Conservation (phyloP, 2,797 vertebrate species). For the Dryobates pubescens region DNA sequence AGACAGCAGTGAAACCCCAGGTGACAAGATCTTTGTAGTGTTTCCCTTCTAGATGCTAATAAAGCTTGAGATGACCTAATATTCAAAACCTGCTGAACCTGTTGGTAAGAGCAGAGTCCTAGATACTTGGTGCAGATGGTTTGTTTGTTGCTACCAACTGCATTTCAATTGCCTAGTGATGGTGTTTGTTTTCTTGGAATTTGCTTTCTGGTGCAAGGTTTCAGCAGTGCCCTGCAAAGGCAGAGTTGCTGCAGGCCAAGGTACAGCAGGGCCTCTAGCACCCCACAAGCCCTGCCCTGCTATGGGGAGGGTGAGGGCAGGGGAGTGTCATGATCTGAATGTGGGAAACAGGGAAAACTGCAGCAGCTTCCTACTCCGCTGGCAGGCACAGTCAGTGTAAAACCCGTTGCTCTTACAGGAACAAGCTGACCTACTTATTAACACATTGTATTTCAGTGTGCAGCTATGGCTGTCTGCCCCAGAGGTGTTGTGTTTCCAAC, state of each 20-base stretch:
- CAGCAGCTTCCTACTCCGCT: background rate
- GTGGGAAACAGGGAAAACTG: rapidly evolving
- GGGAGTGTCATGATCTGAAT: background rate
- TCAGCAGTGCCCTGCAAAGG: background rate
- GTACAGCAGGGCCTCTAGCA: background rate
- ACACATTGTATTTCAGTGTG: conserved; percentile 40
- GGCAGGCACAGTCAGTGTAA: background rate
- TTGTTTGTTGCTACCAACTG: conserved; percentile 64
- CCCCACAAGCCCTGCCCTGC: background rate
- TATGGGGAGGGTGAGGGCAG: rapidly evolving
- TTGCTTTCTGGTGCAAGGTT: conserved; percentile 44
- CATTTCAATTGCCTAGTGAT: conserved; percentile 69
- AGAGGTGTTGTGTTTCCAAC: background rate
- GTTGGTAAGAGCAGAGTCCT: conserved; percentile 35
- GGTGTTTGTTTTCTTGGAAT: conserved; percentile 66
- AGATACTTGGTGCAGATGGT: background rate
- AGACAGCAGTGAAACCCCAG: background rate
- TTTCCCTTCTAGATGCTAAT: background rate
- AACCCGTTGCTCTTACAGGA: conserved; percentile 33
- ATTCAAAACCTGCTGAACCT: conserved; percentile 63
- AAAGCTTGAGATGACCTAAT: background rate
- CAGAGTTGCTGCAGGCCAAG: background rate
- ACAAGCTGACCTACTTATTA: conserved; percentile 65
- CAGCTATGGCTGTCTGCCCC: background rate
- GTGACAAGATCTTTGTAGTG: background rate